phyloP scores from a whole-genome alignment of 2,888 invertebrate species.

The Apamea sordens region DNA sequence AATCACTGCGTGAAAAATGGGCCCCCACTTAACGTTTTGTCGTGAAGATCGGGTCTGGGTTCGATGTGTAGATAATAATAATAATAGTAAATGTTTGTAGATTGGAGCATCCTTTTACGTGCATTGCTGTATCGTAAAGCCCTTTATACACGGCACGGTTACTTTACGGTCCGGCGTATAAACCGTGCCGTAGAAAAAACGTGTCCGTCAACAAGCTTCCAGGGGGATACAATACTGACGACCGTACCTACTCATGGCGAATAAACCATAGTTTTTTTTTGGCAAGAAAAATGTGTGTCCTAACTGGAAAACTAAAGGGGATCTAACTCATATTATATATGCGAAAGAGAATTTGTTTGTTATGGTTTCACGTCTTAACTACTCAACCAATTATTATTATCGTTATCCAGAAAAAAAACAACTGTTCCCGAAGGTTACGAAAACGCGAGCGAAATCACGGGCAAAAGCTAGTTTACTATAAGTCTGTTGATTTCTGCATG shows the following conservation, averaged over 20 bases:
- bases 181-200: background rate
- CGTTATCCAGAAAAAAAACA: background rate
- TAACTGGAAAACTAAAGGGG: too few species aligned
- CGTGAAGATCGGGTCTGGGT: constrained; percentile 28
- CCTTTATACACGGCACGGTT: background rate
- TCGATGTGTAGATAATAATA: constrained; percentile 15
- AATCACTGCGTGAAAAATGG: constrained; percentile 54
- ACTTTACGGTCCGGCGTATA: background rate
- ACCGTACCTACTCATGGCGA: background rate
- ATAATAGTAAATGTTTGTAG: constrained; percentile 12
- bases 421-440: background rate
- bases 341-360: background rate
- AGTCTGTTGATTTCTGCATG: background rate
- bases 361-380: background rate
- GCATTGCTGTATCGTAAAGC: background rate
- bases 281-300: background rate
- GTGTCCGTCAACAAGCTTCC: too few species aligned
- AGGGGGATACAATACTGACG: too few species aligned
- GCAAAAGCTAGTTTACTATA: background rate
- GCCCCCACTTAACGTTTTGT: constrained; percentile 55
- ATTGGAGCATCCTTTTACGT: background rate
- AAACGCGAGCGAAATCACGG: background rate
- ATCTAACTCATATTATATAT: background rate
- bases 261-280: background rate
- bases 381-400: background rate